phyloP scores from a whole-genome alignment of 2,113 vertebrate genomes.

The Balaenoptera acutorostrata region DNA sequence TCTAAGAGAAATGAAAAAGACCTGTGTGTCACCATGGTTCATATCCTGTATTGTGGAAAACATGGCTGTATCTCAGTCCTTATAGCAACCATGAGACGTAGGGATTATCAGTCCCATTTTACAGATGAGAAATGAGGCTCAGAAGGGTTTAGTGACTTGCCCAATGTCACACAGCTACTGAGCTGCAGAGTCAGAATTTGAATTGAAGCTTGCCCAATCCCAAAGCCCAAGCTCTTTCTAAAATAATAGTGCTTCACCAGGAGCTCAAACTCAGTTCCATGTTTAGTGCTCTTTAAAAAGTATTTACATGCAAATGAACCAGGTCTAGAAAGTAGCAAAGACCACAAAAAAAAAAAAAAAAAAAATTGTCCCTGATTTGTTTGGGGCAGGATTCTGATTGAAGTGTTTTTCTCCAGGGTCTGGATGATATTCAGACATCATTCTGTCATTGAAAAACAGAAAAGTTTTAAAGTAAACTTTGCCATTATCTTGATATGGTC shows the following conservation, averaged over 20 bases:
- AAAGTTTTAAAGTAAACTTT: constrained; percentile 41
- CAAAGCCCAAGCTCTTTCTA: neutral
- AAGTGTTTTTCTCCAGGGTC: neutral
- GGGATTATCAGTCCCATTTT: neutral
- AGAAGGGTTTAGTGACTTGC: neutral
- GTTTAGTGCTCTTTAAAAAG: neutral
- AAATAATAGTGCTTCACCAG: neutral
- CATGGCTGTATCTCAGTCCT: neutral
- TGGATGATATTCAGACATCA: constrained; percentile 1
- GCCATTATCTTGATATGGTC: constrained; percentile 48
- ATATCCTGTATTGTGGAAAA: neutral
- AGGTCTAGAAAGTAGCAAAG: neutral
- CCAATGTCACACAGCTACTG: neutral
- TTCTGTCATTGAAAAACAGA: constrained; percentile 22
- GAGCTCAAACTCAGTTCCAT: neutral
- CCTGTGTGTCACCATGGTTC: neutral
- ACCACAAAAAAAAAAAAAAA: neutral
- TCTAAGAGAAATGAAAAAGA: neutral
- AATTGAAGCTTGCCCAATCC: neutral
- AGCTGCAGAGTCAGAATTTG: neutral
- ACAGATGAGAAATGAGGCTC: neutral
- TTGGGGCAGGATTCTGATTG: neutral
- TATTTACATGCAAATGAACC: neutral
- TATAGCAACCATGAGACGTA: neutral
- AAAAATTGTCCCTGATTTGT: neutral